Evolutionary conservation across 2,797 vertebrate species (phyloP), one percentile per base, ranked within the genome.

Genomic region (Antrozous pallidus): DNA sequence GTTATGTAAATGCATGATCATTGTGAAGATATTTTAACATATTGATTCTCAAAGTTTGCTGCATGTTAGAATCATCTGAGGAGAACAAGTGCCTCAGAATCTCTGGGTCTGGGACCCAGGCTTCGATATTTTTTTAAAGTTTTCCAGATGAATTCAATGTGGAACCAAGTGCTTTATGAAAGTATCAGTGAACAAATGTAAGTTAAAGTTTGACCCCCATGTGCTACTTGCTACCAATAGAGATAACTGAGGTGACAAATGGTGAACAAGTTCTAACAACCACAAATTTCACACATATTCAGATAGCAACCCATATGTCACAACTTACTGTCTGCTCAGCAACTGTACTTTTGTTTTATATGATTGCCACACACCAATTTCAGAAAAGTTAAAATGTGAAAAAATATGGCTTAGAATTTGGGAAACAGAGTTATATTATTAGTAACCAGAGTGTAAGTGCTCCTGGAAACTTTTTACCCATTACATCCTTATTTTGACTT

Each of bases 311-410:
- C 31, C 63, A 58, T 17, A 61, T 28, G 47, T 88, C 49, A 69
- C 56, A 45, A 40, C 13, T n/a, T 38, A 26, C 49, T 36, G 71
- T 58, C 24, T 71, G 51, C 24, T 67, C 74, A 88, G 61, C 56
- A 93, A 70, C 36, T 95, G 7, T 63, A 91, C 54, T 61, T 61
- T 61, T 7, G 8, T 8, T 73, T 70, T 89, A 74, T 90, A 79
- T 4, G 33, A 91, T 40, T 77, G 51, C 36, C 71, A 94, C 8
- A 80, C 12, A 61, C 40, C 18, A 65, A 74, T 75, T 70, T 67
- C 45, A 69, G 58, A 92, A 95, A 94, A 77, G 31, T 51, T 38
- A 91, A 91, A 94, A 56, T 70, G 20, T 86, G n/a, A 93, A 94
- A 47, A 69, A 89, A 78, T 8, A 3, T 65, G 74, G 45, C 28